phyloP scores from a whole-genome alignment of 2,888 invertebrate genomes.

The Alcis repandata region DNA sequence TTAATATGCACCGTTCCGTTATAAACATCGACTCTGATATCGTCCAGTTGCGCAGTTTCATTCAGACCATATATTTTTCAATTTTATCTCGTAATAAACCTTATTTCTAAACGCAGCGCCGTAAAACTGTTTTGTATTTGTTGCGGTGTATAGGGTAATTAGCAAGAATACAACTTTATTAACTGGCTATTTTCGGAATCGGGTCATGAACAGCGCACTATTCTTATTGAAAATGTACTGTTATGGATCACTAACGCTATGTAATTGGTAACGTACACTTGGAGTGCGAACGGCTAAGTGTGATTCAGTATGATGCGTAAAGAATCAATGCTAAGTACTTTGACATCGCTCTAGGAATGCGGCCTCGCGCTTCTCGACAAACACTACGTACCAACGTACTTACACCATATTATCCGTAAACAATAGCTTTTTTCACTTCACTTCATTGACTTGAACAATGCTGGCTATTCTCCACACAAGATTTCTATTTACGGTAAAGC shows the following conservation, averaged over 20 bases:
- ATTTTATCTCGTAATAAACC: constrained; percentile 61
- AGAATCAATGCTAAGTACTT: constrained; percentile 71
- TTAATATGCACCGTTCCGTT: constrained; percentile 56
- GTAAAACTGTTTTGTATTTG: constrained; percentile 61
- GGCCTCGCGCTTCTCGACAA: constrained; percentile 70
- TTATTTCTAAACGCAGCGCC: constrained; percentile 53
- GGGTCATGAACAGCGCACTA: constrained; percentile 54
- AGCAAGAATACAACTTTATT: constrained; percentile 57
- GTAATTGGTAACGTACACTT: constrained; percentile 48
- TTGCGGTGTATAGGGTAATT: constrained; percentile 62
- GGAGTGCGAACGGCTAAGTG: constrained; percentile 15
- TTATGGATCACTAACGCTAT: constrained; percentile 54
- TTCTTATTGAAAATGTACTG: constrained; percentile 50
- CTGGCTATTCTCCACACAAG: neutral
- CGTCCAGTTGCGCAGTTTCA: constrained; percentile 55
- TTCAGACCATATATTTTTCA: constrained; percentile 54
- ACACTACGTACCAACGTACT: constrained; percentile 55
- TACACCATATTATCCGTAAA: constrained; percentile 68
- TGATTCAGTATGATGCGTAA: constrained; percentile 58
- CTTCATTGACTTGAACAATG: constrained; percentile 39
- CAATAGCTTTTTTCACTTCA: constrained; percentile 58
- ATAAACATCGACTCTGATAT: constrained; percentile 47
- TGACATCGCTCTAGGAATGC: constrained; percentile 80
- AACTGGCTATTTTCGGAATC: constrained; percentile 56
- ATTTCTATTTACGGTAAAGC: neutral